phyloP scores from a whole-genome alignment of 1,140 invertebrate species.

The Drosophila mayri region DNA sequence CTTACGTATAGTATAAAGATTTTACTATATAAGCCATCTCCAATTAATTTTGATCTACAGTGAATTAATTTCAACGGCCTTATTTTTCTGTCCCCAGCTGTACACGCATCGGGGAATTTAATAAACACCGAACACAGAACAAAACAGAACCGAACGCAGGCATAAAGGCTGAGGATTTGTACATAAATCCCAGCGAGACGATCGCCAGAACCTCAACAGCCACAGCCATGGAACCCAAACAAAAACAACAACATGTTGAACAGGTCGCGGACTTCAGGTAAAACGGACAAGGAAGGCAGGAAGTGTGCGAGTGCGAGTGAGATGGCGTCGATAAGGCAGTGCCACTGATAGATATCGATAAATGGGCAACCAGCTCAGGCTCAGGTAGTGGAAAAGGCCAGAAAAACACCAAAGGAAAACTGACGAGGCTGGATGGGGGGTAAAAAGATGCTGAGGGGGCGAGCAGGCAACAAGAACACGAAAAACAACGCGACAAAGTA shows the following conservation, averaged over 20 bases:
- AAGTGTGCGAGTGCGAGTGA: conserved; percentile 43
- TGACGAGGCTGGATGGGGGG: background rate
- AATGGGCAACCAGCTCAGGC: conserved; percentile 41
- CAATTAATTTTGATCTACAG: background rate
- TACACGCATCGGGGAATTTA: conserved; percentile 62
- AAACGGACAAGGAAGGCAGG: conserved; percentile 27
- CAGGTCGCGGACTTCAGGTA: conserved; percentile 46
- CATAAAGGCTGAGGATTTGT: conserved; percentile 57
- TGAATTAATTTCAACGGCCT: background rate
- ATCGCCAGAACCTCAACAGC: conserved; percentile 51
- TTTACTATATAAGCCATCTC: background rate
- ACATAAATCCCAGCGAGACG: conserved; percentile 65
- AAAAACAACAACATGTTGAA: conserved; percentile 39
- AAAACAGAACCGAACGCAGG: conserved; percentile 49
- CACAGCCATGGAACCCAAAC: conserved; percentile 27
- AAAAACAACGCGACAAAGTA: conserved; percentile 68
- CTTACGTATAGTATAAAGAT: background rate
- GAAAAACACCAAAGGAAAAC: conserved; percentile 18
- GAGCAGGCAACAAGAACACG: conserved; percentile 48
- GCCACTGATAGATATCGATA: conserved; percentile 73
- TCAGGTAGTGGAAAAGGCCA: conserved; percentile 25
- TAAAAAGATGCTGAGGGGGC: conserved; percentile 39
- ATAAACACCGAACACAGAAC: conserved; percentile 68
- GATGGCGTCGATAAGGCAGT: conserved; percentile 50
- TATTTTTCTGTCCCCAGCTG: conserved; percentile 12